Base-by-base conservation (phyloP, 1,140 invertebrate genomes). In the Drosophila prosaltans region DNA sequence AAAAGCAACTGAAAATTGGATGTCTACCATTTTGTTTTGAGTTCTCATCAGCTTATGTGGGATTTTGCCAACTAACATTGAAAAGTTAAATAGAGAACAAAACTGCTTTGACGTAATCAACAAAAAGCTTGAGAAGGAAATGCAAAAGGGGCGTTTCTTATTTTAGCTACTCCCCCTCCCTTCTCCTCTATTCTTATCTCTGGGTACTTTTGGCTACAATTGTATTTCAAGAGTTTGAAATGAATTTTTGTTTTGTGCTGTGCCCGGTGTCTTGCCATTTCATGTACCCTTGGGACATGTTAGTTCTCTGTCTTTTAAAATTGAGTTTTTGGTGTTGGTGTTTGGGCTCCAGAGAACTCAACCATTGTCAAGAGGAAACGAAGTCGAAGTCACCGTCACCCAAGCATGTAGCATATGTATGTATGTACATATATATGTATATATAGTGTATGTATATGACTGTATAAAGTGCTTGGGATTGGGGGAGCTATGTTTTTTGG, bases 371-470 rank as follows among this genome's bases (percentile, higher is more conserved):
- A 51, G 45, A 51, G 45, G 66, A 88, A 80, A 78, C 45, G 78
- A 81, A 85, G 72, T 64, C 59, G 55, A 68, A 81, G 76, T 86
- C 77, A 86, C 69, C 72, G 76, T 86, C 77, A 86, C 66, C 72
- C 54, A 68, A 75, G 69, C 78, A 76, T 85, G 78, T 78, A 77
- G 45, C 45, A 51, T 51, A 51, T 51, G 45, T 61, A 76, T 36
- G 0, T 36, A 36, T 30, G 4, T 30, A 4, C 0, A 30, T 79
- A 71, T 78, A 72, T 39, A 79, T 79, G 69, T 30, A 30, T 30
- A 30, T 0, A 30, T 0, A 6, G 32, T 36, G 0, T 6, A 36
- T 36, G 32, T 36, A n/a, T n/a, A n/a, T n/a, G n/a, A n/a, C 32
- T 36, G 32, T 7, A 3, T 36, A 36, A 36, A 36, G 32, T 36